Percentiles rank a stretch among this genome's conserved stretches.
Conservation (phyloP, 2,113 vertebrate genomes). For the Phodopus roborovskii region DNA sequence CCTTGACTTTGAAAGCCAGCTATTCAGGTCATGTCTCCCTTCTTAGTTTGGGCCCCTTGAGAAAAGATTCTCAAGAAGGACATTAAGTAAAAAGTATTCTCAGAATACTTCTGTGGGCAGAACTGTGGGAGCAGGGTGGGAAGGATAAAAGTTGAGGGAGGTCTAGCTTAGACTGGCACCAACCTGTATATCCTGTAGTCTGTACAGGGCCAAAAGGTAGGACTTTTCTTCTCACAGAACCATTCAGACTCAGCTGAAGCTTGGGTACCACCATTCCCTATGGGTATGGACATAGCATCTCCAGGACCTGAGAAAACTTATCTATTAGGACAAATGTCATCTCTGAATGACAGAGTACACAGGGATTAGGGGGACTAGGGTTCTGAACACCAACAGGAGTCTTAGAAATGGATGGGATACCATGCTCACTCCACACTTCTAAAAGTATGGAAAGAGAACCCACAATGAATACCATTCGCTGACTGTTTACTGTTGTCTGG, state of each 20-base stretch:
- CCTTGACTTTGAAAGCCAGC: neutral
- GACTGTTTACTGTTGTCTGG: neutral
- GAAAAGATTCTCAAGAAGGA: neutral
- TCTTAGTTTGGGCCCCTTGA: neutral
- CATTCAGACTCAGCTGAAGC: neutral
- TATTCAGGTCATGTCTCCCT: neutral
- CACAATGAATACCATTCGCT: neutral
- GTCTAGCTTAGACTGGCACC: neutral
- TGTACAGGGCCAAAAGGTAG: neutral
- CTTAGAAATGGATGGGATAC: neutral
- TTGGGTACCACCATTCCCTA: neutral
- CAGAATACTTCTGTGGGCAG: neutral
- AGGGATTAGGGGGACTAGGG: accelerated
- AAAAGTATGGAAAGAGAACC: neutral
- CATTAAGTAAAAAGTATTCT: neutral
- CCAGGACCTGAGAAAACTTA: neutral
- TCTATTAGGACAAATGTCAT: neutral
- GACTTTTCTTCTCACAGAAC: neutral
- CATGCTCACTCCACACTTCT: neutral
- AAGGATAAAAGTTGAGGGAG: neutral
- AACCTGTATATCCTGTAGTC: neutral
- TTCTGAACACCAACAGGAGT: no score
- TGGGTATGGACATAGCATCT: neutral
- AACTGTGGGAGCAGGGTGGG: neutral
- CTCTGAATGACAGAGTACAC: neutral